phyloP scores from a whole-genome alignment of 2,113 vertebrate species.

The Megaleporinus macrocephalus region DNA sequence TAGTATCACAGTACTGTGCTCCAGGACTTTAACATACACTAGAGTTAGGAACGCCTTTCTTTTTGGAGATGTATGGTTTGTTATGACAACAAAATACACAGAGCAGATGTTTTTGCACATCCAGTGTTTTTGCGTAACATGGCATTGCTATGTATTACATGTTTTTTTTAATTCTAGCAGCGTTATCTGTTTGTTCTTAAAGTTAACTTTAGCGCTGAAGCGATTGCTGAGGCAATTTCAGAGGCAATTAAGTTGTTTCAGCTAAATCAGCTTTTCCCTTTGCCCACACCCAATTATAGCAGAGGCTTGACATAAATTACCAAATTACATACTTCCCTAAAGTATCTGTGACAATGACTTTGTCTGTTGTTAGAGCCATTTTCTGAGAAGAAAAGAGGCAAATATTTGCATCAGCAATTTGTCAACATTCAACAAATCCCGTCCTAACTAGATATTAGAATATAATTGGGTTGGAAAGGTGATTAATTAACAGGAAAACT shows the following conservation, averaged over 20 bases:
- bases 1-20: no score
- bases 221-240: slow-evolving; percentile 22
- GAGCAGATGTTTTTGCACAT: no score
- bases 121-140: not conserved
- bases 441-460: slow-evolving; percentile 36
- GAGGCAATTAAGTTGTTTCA: slow-evolving; percentile 21
- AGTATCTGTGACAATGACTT: slow-evolving; percentile 15
- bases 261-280: slow-evolving; percentile 30
- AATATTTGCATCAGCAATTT: slow-evolving; percentile 55
- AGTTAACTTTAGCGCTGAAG: slow-evolving; percentile 2
- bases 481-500: slow-evolving; percentile 24
- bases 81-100: no score
- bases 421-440: slow-evolving; percentile 40
- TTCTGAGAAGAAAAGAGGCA: slow-evolving; percentile 46
- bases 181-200: not conserved
- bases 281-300: slow-evolving; percentile 34
- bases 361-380: slow-evolving; percentile 17
- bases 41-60: no score
- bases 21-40: no score
- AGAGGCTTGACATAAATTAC: slow-evolving; percentile 40
- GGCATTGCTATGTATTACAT: not conserved
- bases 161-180: not conserved
- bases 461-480: slow-evolving; percentile 29
- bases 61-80: no score
- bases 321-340: slow-evolving; percentile 2